A percentile compares a stretch with the other conserved stretches of the same genome.
phyloP scores from a whole-genome alignment of 2,888 invertebrate species.

The Deroplatys truncata region DNA sequence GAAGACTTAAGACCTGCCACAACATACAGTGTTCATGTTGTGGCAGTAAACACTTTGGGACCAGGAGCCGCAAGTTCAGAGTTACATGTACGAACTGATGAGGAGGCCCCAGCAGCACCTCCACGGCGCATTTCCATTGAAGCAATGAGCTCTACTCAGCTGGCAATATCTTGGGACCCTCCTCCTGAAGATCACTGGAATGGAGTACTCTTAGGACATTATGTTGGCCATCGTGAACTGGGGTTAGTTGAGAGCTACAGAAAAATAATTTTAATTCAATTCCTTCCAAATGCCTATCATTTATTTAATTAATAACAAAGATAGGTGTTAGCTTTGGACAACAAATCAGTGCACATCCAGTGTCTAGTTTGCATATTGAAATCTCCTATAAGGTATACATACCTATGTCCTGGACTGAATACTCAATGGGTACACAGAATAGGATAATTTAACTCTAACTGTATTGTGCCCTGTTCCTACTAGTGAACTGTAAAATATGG shows the following conservation, averaged over 20 bases:
- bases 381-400: too few species aligned
- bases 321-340: too few species aligned
- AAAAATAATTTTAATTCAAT: neutral
- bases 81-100: conserved; percentile 32
- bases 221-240: conserved; percentile 36
- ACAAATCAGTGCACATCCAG: neutral
- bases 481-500: too few species aligned
- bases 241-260: conserved; percentile 28
- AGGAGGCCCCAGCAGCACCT: conserved; percentile 30
- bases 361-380: neutral
- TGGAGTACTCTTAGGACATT: conserved; percentile 37
- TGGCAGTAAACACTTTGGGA: conserved; percentile 56
- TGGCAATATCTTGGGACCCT: conserved; percentile 36
- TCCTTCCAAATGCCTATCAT: too few species aligned
- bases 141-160: conserved; percentile 34
- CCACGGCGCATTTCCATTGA: conserved; percentile 35
- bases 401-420: too few species aligned
- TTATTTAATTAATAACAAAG: too few species aligned
- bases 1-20: conserved; percentile 55
- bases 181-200: conserved; percentile 38
- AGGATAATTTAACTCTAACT: too few species aligned
- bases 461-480: too few species aligned
- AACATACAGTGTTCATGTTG: conserved; percentile 53
- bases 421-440: too few species aligned
- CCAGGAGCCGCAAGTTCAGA: conserved; percentile 35